Evolutionary conservation across 2,797 vertebrate species (phyloP), one percentile per base, ranked within the genome.

Genomic region (Arctocebus calabarensis): DNA sequence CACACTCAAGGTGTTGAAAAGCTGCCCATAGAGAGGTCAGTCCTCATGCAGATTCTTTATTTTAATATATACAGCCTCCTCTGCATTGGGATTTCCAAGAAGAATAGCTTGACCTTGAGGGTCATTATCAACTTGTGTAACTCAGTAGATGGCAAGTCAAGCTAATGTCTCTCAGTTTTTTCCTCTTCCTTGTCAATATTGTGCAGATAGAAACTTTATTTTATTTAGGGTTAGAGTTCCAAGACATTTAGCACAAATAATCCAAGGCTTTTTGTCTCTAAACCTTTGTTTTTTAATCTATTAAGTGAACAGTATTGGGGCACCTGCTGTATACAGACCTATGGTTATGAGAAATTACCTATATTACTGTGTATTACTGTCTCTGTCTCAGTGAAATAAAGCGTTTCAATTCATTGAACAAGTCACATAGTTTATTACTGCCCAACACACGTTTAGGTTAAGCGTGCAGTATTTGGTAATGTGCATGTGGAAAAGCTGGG

Each of bases 101-200:
- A 78, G 59, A 94, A 79, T 48, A 83, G 57, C 34, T 82, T 94
- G 71, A 81, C 81, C 62, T 66, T 74, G n/a, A 93, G 61, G 89
- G 64, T 66, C 66, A n/a, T 75, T 29, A 22, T 75, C 59, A 32
- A 25, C 81, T 59, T 84, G 17, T 62, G 17, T 75, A 81, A 64
- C 66, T 88, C 52, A 11, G 52, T 59, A 59, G 13, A 66, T 19
- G 27, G n/a, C 74, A 88, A 87, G 40, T 25, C 17, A 17, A 86
- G 27, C 23, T 73, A 32, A 66, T 23, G 34, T 75, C 68, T n/a
- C 91, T 45, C 89, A 73, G n/a, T 29, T n/a, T 89, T 79, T 93
- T 45, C 62, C 12, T 95, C 27, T 85, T 6, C 1, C 55, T 75
- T 14, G 57, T 48, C 85, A 25, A 79, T 79, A 23, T 52, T 10